phyloP scores from a whole-genome alignment of 2,797 vertebrate genomes.

The Peromyscus eremicus region DNA sequence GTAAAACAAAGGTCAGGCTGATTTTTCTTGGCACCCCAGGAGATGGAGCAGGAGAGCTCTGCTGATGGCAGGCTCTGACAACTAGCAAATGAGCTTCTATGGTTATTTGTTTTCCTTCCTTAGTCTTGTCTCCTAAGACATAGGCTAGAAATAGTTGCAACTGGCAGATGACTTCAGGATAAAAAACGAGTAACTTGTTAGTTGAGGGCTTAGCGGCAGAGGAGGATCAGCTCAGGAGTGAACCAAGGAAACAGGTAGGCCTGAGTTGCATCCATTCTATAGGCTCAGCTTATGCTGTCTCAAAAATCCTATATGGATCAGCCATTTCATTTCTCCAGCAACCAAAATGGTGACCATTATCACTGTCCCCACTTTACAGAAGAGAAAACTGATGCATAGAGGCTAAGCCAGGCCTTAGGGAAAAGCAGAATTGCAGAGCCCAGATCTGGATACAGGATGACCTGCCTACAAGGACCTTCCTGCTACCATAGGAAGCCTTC shows the following conservation, averaged over 20 bases:
- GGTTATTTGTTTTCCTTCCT: constrained; percentile 80
- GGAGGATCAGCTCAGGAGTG: neutral
- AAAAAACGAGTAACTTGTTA: constrained; percentile 85
- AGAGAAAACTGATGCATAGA: constrained; percentile 43
- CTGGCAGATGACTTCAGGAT: constrained; percentile 82
- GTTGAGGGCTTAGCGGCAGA: neutral
- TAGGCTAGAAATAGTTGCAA: constrained; percentile 81
- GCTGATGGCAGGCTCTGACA: constrained; percentile 79
- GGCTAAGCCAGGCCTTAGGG: neutral
- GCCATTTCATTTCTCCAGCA: neutral
- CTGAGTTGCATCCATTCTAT: fast-evolving
- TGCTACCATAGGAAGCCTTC: no score
- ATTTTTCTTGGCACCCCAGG: constrained; percentile 61
- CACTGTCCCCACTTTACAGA: neutral
- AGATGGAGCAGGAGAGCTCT: constrained; percentile 70
- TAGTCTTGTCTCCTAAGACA: constrained; percentile 83
- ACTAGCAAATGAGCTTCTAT: constrained; percentile 85
- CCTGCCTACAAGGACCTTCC: neutral
- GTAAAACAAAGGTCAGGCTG: constrained; percentile 74
- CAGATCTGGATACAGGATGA: neutral
- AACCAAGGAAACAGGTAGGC: neutral
- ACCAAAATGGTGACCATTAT: neutral
- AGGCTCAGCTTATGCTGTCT: neutral
- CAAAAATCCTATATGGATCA: neutral
- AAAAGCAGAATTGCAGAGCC: neutral